Conservation (phyloP, 1,140 invertebrate genomes). For the Saxidomus purpurata region DNA sequence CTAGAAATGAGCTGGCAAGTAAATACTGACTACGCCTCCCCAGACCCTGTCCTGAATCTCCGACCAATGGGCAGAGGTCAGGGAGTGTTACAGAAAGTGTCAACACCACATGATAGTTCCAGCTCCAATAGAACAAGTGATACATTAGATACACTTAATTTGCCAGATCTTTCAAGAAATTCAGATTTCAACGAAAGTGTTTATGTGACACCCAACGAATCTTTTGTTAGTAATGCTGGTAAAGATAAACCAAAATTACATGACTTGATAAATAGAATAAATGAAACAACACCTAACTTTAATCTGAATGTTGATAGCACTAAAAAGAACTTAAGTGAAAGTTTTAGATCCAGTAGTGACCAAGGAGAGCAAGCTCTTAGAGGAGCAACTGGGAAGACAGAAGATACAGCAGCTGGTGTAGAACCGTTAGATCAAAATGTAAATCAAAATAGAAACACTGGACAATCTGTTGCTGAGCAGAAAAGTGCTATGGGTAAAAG, state of each 20-base stretch:
- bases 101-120: not conserved
- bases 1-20: not conserved
- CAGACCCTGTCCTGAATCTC: slow-evolving; percentile 28
- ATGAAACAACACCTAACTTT: not conserved
- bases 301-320: not conserved
- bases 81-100: not conserved
- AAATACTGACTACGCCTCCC: slow-evolving; percentile 19
- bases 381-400: not conserved
- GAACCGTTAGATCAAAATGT: not conserved
- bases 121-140: not conserved
- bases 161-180: not conserved
- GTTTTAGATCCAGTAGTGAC: not conserved
- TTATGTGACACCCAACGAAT: slow-evolving; percentile 9
- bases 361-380: not conserved
- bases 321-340: not conserved
- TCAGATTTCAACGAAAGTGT: not conserved
- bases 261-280: not conserved
- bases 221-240: not conserved
- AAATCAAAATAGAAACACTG: not conserved
- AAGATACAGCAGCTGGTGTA: not conserved
- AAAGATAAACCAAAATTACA: not conserved
- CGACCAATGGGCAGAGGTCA: slow-evolving; percentile 34
- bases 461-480: not conserved
- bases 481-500: slow-evolving; percentile 42
- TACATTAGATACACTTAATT: not conserved